phyloP scores from a whole-genome alignment of 2,888 invertebrate species.

The Heliconius ismenius region DNA sequence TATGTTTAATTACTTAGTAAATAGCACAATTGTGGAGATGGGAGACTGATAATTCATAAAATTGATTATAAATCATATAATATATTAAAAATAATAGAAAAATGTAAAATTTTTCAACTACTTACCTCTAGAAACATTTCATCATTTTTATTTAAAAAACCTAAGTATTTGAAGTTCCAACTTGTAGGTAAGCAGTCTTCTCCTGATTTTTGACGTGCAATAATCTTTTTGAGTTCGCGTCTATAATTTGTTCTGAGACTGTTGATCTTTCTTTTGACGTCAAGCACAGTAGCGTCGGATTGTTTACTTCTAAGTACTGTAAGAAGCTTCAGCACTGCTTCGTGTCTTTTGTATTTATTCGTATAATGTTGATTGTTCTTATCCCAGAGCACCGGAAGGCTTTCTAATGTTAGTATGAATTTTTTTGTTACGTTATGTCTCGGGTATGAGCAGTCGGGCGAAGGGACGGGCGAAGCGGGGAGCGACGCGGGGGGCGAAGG shows the following conservation, averaged over 20 bases:
- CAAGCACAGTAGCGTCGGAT: constrained; percentile 36
- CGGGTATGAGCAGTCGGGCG: background rate
- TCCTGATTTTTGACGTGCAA: constrained; percentile 10
- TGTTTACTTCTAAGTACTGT: constrained; percentile 34
- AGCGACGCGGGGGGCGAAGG: constrained; percentile 24
- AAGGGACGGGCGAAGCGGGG: background rate
- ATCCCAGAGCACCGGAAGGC: constrained; percentile 37
- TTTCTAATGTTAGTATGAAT: constrained; percentile 30
- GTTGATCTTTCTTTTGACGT: constrained; percentile 44
- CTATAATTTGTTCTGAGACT: constrained; percentile 43
- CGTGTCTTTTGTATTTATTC: constrained; percentile 35
- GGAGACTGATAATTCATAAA: background rate
- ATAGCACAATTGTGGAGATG: background rate
- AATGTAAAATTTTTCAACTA: constrained; percentile 4
- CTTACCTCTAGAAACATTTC: constrained; percentile 7
- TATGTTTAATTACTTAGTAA: background rate
- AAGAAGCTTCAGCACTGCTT: constrained; percentile 36
- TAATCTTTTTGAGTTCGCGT: constrained; percentile 37
- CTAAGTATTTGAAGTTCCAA: constrained; percentile 39
- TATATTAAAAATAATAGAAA: background rate
- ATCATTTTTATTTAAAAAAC: constrained; percentile 36
- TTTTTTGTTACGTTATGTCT: background rate
- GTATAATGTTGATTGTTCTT: constrained; percentile 32
- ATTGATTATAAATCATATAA: background rate
- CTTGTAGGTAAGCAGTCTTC: constrained; percentile 30